A percentile compares a stretch with the other conserved stretches of the same genome.
Conservation (phyloP, 2,888 invertebrate species). For the Congeria kusceri region DNA sequence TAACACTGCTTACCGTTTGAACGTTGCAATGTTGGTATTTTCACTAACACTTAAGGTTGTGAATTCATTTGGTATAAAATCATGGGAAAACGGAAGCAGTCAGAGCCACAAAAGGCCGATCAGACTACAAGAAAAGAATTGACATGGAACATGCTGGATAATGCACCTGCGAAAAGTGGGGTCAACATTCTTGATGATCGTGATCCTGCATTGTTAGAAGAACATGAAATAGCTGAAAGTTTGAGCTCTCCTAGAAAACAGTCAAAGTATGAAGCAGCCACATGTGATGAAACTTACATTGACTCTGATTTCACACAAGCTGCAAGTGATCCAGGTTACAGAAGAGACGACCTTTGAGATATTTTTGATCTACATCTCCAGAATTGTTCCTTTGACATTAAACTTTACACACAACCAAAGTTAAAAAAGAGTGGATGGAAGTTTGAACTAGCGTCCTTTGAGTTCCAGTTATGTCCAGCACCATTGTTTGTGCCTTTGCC, state of each 20-base stretch:
- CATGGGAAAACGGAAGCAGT: slow-evolving; percentile 81
- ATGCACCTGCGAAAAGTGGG: slow-evolving; percentile 30
- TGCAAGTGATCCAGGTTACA: slow-evolving; percentile 7
- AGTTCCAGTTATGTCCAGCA: slow-evolving; percentile 40
- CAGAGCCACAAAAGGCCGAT: slow-evolving; percentile 69
- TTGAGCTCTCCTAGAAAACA: not conserved
- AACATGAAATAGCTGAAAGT: slow-evolving; percentile 9
- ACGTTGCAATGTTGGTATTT: too few relatives aligned
- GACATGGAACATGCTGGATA: slow-evolving; percentile 82
- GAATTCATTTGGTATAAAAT: too few relatives aligned
- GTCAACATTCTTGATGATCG: slow-evolving; percentile 60
- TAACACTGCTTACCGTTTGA: too few relatives aligned
- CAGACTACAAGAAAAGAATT: slow-evolving; percentile 75
- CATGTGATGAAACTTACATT: not conserved
- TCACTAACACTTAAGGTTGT: too few relatives aligned
- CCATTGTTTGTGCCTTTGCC: slow-evolving; percentile 48
- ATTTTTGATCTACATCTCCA: slow-evolving; percentile 66
- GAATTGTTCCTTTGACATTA: slow-evolving; percentile 69
- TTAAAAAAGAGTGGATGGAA: slow-evolving; percentile 58
- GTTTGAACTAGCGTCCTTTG: slow-evolving; percentile 63
- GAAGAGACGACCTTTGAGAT: slow-evolving; percentile 47
- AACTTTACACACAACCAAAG: slow-evolving; percentile 36
- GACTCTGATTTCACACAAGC: not conserved
- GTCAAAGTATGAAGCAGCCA: not conserved
- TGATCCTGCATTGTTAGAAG: slow-evolving; percentile 52